Percentiles rank a stretch among this genome's conserved stretches.
phyloP scores from a whole-genome alignment of 2,113 vertebrate species.

The Phylloscopus trochilus region DNA sequence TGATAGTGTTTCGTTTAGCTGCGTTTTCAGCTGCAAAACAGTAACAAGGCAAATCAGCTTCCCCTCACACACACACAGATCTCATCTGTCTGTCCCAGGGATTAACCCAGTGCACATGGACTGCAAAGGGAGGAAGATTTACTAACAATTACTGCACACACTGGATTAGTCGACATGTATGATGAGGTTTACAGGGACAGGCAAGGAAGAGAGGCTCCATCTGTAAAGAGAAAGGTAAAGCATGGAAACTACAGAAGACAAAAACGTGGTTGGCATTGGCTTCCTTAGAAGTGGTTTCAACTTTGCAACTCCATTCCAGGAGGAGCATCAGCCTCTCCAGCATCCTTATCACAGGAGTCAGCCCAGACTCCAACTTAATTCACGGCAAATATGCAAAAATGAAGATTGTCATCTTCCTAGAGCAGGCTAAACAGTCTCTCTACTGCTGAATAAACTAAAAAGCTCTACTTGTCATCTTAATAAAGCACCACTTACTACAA shows the following conservation, averaged over 20 bases:
- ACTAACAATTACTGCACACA: slow-evolving; percentile 26
- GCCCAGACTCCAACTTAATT: neutral
- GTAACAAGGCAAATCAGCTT: neutral
- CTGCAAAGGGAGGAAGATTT: slow-evolving; percentile 9
- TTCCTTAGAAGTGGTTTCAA: neutral
- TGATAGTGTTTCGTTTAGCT: slow-evolving; percentile 84
- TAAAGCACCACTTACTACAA: slow-evolving; percentile 29
- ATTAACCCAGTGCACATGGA: slow-evolving; percentile 14
- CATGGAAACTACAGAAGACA: slow-evolving; percentile 49
- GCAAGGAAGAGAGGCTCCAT: slow-evolving; percentile 45
- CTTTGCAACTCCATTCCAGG: neutral
- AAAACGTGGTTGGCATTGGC: neutral
- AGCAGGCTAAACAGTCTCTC: neutral
- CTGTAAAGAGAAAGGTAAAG: slow-evolving; percentile 50
- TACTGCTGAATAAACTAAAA: slow-evolving; percentile 17
- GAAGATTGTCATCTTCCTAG: neutral
- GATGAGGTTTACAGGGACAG: slow-evolving; percentile 56
- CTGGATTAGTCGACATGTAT: slow-evolving; percentile 53
- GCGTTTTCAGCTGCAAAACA: slow-evolving; percentile 88
- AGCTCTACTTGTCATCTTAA: slow-evolving; percentile 17
- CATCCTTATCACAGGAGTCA: neutral
- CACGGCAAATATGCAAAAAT: neutral
- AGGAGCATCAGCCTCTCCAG: neutral
- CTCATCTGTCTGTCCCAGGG: neutral
- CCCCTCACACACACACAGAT: neutral